These are phyloP conservation scores for Leptoteleia sp. DNA, from an alignment of 1,140 invertebrate species.

Conservation along the genomic window DNA sequence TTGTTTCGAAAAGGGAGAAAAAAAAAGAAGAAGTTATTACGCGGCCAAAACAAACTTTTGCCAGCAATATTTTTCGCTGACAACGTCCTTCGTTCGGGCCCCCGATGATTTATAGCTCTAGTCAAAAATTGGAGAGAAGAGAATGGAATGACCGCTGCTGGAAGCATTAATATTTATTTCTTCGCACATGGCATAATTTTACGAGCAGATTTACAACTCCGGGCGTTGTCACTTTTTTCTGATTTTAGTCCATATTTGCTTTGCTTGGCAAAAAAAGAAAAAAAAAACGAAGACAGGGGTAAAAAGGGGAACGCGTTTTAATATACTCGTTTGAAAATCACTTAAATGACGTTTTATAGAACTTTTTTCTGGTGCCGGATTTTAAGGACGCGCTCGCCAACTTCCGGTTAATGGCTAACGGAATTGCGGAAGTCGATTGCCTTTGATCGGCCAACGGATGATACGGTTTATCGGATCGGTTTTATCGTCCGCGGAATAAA, in stretches of 20 bases:
- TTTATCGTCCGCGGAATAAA: slow-evolving; percentile 56
- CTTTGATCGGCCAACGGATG: slow-evolving; percentile 35
- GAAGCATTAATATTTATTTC: slow-evolving; percentile 74
- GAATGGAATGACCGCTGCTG: slow-evolving; percentile 69
- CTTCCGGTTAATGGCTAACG: slow-evolving; percentile 1
- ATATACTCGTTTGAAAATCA: slow-evolving; percentile 64
- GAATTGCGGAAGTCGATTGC: slow-evolving; percentile 36
- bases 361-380: slow-evolving; percentile 4
- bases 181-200: slow-evolving; percentile 71
- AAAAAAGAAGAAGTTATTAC: too few relatives aligned
- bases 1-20: slow-evolving; percentile 44
- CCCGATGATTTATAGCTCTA: slow-evolving; percentile 71
- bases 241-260: slow-evolving; percentile 66
- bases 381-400: too few relatives aligned
- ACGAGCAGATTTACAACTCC: slow-evolving; percentile 71
- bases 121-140: slow-evolving; percentile 69
- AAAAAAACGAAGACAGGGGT: too few relatives aligned
- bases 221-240: slow-evolving; percentile 70
- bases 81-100: slow-evolving; percentile 70
- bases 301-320: too few relatives aligned
- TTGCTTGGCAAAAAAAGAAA: slow-evolving; percentile 65
- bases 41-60: slow-evolving; percentile 69
- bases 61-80: slow-evolving; percentile 72
- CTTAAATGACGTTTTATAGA: slow-evolving; percentile 53
- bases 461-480: slow-evolving; percentile 45